Conservation (phyloP, 2,113 vertebrate species). For the Strix aluco region DNA sequence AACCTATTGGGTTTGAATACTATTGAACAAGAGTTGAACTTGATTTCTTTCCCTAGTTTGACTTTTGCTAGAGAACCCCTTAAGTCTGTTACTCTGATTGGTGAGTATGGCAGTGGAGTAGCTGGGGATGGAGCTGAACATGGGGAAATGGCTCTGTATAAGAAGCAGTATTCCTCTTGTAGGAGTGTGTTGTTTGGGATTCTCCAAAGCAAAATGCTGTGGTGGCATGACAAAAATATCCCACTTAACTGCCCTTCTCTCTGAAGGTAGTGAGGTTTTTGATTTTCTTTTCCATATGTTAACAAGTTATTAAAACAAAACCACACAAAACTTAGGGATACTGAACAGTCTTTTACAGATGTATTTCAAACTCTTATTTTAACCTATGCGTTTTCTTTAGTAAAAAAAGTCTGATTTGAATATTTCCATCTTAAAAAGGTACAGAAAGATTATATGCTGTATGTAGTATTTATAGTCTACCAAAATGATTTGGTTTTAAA, state of each 20-base stretch:
- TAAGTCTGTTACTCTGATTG: neutral
- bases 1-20: neutral
- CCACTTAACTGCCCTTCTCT: neutral
- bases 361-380: neutral
- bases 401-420: neutral
- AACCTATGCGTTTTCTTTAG: neutral
- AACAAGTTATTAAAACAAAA: neutral
- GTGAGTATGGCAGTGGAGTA: neutral
- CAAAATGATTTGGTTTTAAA: neutral
- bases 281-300: neutral
- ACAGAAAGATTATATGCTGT: neutral
- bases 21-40: neutral
- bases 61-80: neutral
- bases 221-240: neutral
- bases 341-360: neutral
- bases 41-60: neutral
- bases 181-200: neutral
- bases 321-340: neutral
- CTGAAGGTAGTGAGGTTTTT: neutral
- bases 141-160: neutral
- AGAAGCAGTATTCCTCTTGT: neutral
- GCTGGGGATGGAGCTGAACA: rapidly evolving
- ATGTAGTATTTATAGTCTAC: neutral
- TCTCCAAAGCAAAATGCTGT: neutral
- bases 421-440: neutral